A percentile compares a stretch with the other conserved stretches of the same genome.
Conservation (phyloP, 2,113 vertebrate species). For the Pyrgilauda ruficollis region DNA sequence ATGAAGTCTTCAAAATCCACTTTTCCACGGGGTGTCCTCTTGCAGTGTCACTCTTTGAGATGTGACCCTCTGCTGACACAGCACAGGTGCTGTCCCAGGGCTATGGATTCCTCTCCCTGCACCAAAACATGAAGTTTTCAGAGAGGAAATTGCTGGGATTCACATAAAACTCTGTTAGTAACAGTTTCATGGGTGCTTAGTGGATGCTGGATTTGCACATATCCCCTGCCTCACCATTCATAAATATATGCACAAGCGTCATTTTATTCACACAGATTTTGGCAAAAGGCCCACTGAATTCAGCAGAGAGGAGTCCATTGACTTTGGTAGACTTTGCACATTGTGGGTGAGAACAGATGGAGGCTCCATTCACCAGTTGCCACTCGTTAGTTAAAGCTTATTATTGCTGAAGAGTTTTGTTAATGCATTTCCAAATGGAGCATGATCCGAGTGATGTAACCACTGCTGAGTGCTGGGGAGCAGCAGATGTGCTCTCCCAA, state of each 20-base stretch:
- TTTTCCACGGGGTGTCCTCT: background rate
- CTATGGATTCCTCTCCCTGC: background rate
- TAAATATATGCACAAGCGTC: background rate
- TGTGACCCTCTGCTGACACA: background rate
- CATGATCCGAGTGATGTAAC: background rate
- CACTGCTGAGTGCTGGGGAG: background rate
- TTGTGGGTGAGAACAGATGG: constrained; percentile 59
- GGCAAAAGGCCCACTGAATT: constrained; percentile 42
- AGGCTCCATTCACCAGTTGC: constrained; percentile 58
- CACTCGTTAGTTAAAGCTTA: constrained; percentile 52
- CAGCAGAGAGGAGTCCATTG: constrained; percentile 31
- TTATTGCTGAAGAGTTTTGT: constrained; percentile 3
- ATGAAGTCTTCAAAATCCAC: background rate
- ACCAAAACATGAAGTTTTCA: background rate
- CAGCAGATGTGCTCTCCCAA: background rate
- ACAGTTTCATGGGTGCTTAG: background rate
- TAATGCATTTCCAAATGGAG: constrained; percentile 23
- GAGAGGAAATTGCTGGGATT: background rate
- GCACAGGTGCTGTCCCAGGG: background rate
- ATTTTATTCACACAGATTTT: constrained; percentile 33
- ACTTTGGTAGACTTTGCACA: constrained; percentile 57
- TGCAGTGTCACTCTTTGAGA: background rate
- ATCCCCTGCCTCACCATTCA: constrained; percentile 13
- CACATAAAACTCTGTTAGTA: background rate
- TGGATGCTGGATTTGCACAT: background rate